These are phyloP conservation scores for Echiichthys vipera DNA, from an alignment of 2,797 vertebrate genomes.

Conservation along the genomic window DNA sequence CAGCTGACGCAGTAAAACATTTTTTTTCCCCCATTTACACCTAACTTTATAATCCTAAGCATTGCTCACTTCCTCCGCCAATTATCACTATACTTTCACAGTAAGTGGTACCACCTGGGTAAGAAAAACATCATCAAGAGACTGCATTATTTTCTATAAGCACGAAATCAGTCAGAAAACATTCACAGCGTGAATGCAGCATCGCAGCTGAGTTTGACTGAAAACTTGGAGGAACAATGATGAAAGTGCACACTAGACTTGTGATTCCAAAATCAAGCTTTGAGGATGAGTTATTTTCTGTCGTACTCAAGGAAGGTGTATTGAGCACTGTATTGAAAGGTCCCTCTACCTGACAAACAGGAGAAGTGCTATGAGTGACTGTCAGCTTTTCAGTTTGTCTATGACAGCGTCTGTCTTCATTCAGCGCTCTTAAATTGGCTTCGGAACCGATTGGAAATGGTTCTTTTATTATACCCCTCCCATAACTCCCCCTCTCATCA, in stretches of 20 bases:
- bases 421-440: conserved; percentile 75
- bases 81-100: conserved; percentile 37
- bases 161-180: conserved; percentile 51
- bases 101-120: conserved; percentile 46
- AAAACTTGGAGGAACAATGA: conserved; percentile 49
- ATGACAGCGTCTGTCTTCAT: conserved; percentile 80
- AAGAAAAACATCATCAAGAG: conserved; percentile 31
- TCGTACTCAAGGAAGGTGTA: conserved; percentile 47
- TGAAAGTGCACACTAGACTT: conserved; percentile 50
- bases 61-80: conserved; percentile 39
- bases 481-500: conserved; percentile 80
- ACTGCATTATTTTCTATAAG: conserved; percentile 48
- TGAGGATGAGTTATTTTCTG: conserved; percentile 42
- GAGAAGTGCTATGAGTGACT: conserved; percentile 63
- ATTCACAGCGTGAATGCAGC: conserved; percentile 41
- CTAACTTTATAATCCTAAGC: conserved; percentile 43
- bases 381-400: conserved; percentile 71
- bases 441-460: conserved; percentile 77
- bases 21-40: conserved; percentile 28
- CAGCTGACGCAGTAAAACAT: conserved; percentile 16
- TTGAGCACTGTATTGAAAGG: conserved; percentile 53
- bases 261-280: conserved; percentile 52
- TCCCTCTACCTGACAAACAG: conserved; percentile 66
- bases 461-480: conserved; percentile 79
- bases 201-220: conserved; percentile 35